Percentiles rank a stretch among this genome's conserved stretches.
Evolutionary conservation across 1,140 invertebrate genomes (phyloP).

Genomic region (Battus philenor): DNA sequence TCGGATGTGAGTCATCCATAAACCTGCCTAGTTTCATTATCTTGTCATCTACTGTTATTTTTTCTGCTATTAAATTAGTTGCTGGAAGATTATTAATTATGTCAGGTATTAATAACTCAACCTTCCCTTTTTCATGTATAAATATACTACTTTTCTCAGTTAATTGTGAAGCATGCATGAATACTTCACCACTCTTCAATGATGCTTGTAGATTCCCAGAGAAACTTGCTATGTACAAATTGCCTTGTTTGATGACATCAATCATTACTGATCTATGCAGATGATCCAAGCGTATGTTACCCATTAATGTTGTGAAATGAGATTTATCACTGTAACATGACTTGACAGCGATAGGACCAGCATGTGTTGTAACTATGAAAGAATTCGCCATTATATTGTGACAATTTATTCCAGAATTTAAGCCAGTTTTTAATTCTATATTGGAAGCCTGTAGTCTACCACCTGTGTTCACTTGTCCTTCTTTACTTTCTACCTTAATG

Average conservation of each 20-base stretch:
- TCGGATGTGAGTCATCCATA: constrained; percentile 66
- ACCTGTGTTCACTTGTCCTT: constrained; percentile 52
- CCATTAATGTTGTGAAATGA: constrained; percentile 66
- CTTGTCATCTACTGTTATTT: constrained; percentile 65
- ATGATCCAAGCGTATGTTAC: constrained; percentile 59
- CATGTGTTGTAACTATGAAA: constrained; percentile 58
- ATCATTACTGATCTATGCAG: constrained; percentile 63
- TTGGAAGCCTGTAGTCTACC: constrained; percentile 61
- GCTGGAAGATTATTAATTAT: constrained; percentile 64
- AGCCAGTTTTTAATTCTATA: constrained; percentile 66
- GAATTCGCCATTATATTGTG: constrained; percentile 66
- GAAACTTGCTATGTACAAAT: constrained; percentile 66
- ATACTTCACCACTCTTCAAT: constrained; percentile 69
- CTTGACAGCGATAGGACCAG: constrained; percentile 59
- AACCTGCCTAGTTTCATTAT: constrained; percentile 65
- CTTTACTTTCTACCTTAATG: constrained; percentile 58
- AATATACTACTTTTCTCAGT: constrained; percentile 72
- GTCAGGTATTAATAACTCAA: constrained; percentile 60
- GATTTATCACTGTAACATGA: constrained; percentile 73
- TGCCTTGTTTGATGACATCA: constrained; percentile 69
- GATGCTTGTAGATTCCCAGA: constrained; percentile 65
- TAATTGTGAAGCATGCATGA: constrained; percentile 66
- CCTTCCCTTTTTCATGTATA: constrained; percentile 72
- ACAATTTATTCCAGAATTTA: constrained; percentile 51
- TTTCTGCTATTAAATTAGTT: constrained; percentile 69